Conservation (phyloP, 2,888 invertebrate species). For the Cheilosia variabilis region DNA sequence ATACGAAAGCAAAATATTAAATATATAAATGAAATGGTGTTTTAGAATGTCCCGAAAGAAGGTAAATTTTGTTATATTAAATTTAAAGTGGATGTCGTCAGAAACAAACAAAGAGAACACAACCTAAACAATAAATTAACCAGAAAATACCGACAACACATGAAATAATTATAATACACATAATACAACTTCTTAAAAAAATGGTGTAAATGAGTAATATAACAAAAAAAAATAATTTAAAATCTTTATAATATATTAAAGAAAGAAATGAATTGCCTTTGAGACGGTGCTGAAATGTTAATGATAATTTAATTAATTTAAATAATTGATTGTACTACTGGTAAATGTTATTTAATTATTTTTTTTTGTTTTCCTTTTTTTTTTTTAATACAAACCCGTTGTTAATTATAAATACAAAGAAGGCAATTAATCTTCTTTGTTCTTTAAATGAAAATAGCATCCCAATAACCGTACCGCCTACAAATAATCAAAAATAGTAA, state of each 20-base stretch:
- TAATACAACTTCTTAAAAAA: conserved; percentile 40
- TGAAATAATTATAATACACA: conserved; percentile 30
- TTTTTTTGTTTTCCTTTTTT: conserved; percentile 11
- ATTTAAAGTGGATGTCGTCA: conserved; percentile 44
- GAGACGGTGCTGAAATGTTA: conserved; percentile 84
- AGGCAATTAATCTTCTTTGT: conserved; percentile 34
- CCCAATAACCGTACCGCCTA: conserved; percentile 53
- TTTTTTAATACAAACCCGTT: conserved; percentile 39
- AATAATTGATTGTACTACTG: conserved; percentile 62
- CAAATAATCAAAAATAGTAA: conserved; percentile 75
- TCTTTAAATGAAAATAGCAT: conserved; percentile 48
- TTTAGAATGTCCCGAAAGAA: conserved; percentile 68
- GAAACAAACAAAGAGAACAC: conserved; percentile 23
- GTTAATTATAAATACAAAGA: conserved; percentile 38
- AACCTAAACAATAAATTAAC: conserved; percentile 32
- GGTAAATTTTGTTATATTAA: conserved; percentile 44
- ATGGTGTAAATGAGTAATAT: conserved; percentile 57
- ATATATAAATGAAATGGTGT: conserved; percentile 46
- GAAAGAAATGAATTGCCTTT: conserved; percentile 77
- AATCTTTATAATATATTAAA: conserved; percentile 65
- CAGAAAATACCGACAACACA: conserved; percentile 50
- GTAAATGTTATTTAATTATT: conserved; percentile 55
- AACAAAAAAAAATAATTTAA: conserved; percentile 45
- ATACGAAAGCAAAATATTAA: conserved; percentile 19
- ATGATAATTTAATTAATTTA: conserved; percentile 78